Conservation (phyloP, 2,797 vertebrate genomes). For the Lerista edwardsae region DNA sequence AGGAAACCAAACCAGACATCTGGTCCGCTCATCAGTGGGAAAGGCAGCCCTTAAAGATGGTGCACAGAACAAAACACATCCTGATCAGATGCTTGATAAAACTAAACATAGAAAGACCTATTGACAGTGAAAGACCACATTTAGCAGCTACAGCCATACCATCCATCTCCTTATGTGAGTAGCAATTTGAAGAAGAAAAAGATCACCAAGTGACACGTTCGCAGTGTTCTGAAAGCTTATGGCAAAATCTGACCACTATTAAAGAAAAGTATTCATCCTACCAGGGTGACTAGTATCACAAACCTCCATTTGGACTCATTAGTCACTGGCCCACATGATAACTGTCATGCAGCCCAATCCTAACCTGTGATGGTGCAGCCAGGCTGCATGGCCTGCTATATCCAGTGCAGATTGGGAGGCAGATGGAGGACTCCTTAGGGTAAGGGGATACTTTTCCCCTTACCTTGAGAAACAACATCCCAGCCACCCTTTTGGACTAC, state of each 20-base stretch:
- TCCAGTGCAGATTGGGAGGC: too few relatives aligned
- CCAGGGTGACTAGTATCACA: background rate
- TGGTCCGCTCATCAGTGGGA: slow-evolving; percentile 5
- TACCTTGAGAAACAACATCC: too few relatives aligned
- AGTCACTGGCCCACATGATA: background rate
- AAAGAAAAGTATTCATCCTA: background rate
- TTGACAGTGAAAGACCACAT: background rate
- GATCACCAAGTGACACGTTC: background rate
- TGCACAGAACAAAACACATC: slow-evolving; percentile 13
- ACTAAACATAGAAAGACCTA: background rate
- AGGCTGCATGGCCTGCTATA: too few relatives aligned
- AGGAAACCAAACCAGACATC: background rate
- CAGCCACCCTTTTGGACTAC: too few relatives aligned
- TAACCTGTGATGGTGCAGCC: too few relatives aligned
- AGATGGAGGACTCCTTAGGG: too few relatives aligned
- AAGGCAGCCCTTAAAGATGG: background rate
- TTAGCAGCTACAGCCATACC: slow-evolving; percentile 17
- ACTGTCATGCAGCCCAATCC: background rate
- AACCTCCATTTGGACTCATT: background rate
- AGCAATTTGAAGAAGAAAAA: background rate
- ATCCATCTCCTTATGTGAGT: slow-evolving; percentile 9
- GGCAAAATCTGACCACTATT: background rate
- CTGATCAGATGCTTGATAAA: slow-evolving; percentile 1
- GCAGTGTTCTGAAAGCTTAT: background rate
- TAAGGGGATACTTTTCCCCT: too few relatives aligned